Evolutionary conservation across 2,797 vertebrate species (phyloP), one percentile per base, ranked within the genome.

Genomic region (Falco berigora): DNA sequence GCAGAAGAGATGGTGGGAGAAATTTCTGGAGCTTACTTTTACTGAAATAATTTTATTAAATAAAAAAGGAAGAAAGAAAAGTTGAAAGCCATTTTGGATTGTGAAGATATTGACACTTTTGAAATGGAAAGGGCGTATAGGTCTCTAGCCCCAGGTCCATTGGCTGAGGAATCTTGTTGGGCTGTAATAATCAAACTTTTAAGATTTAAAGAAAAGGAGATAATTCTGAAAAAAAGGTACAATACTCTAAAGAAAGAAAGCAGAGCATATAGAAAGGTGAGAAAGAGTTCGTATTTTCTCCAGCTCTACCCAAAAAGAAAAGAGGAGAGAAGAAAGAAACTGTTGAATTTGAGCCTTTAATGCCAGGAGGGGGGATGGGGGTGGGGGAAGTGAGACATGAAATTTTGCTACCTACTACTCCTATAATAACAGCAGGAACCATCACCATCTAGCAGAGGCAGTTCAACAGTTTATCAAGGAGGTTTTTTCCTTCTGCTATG

Each of bases 161-260:
- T 85, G 12, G 55, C 56, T 94, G 76, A 92, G 92, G 80, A 96
- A 92, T 73, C 64, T 97, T 73, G 88, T 97, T 96, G 96, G 90
- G 79, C 46, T 96, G 72, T 52, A 92, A 97, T 95, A 97, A 96
- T 96, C 95, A 96, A 90, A 97, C 95, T 96, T 96, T 46, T 50
- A 94, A 93, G 84, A 76, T 89, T 89, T 84, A 96, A 96, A 96
- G 94, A 87, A 96, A 92, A 92, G 58, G 34, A 90, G 49, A 71
- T 95, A 91, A 97, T 96, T 95, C 94, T 90, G 66, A 90, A 92
- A 95, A 96, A 95, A 64, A 92, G 92, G 93, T 96, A 96, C 86
- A 95, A 94, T 96, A 74, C 78, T 73, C 28, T 5, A 91, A 85
- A 94, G 93, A 93, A 94, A 96, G 64, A 40, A 97, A 96, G 93